Percentiles rank a stretch among this genome's conserved stretches.
These are phyloP conservation scores for Tilapia sparmanii DNA, from an alignment of 2,113 vertebrate species.

Conservation along the genomic window DNA sequence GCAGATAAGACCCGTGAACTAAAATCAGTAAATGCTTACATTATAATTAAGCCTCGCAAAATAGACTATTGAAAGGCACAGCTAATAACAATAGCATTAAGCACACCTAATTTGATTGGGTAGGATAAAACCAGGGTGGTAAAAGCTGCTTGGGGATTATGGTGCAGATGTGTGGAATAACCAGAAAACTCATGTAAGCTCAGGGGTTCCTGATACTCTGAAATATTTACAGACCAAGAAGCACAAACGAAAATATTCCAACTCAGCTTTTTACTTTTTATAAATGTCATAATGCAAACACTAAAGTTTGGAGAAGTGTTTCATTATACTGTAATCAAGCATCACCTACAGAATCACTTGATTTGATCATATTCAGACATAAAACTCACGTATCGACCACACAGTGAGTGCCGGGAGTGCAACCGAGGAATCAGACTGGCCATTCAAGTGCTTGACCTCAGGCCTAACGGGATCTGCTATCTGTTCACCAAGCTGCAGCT, in stretches of 20 bases:
- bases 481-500: slow-evolving; percentile 9
- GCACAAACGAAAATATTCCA: neutral
- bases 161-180: neutral
- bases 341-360: neutral
- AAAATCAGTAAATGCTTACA: neutral
- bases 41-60: neutral
- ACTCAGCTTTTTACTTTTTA: neutral
- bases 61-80: neutral
- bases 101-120: neutral
- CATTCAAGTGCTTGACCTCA: slow-evolving; percentile 17
- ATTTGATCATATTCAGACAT: neutral
- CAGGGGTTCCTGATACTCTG: neutral
- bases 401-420: neutral
- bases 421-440: neutral
- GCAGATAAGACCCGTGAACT: neutral
- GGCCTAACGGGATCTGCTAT: slow-evolving; percentile 2
- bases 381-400: slow-evolving; percentile 17
- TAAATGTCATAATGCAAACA: neutral
- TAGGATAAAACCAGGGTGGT: neutral
- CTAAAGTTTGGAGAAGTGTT: neutral
- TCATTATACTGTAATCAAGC: neutral
- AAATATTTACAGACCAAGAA: neutral
- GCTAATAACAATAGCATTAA: neutral
- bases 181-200: neutral
- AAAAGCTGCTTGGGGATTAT: neutral